Evolutionary conservation across 1,140 invertebrate species (phyloP), one percentile per base, ranked within the genome.

Genomic region (Penaeus chinensis): DNA sequence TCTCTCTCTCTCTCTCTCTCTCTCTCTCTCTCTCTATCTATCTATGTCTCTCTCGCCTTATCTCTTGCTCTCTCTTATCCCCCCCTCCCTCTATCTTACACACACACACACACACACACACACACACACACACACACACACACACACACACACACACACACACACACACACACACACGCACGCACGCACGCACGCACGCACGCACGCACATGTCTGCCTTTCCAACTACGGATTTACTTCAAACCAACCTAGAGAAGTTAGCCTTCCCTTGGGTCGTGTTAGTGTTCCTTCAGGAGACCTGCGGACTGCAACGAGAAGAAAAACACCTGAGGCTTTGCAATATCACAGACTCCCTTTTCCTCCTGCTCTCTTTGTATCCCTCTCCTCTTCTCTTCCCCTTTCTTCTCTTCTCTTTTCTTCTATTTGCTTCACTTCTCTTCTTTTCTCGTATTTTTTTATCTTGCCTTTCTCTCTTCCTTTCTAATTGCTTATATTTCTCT

Each of bases 381-480:
- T 27, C 24, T n/a, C n/a, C n/a, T 71, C 69, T 10, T 47, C 42
- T n/a, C 37, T 47, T n/a, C 77, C 42, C 54, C 37, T 19, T 19
- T 19, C 19, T 54, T 79, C 77, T n/a, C 37, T 79, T 11, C 37
- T 13, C 37, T 69, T 24, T 69, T 27, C 24, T 63, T 24, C 19
- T 20, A 13, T 37, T 27, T 24, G 1, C 42, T 27, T 37, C 10
- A 24, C 20, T 37, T 62, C 32, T 27, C 74, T 42, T 19, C 42
- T 13, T 27, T 37, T 42, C 27, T 24, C 74, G 8, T 20, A 0
- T 10, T 7, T 10, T 77, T 0, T 42, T 13, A 2, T 37, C 42
- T 7, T 78, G 32, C 4, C 80, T 66, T n/a, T 78, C 32, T 78
- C 42, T 54, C 76, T 82, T 62, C 32, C 81, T 37, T 62, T 69